Evolutionary conservation across 2,113 vertebrate species (phyloP).

Genomic region (Leptocoma aspasia): DNA sequence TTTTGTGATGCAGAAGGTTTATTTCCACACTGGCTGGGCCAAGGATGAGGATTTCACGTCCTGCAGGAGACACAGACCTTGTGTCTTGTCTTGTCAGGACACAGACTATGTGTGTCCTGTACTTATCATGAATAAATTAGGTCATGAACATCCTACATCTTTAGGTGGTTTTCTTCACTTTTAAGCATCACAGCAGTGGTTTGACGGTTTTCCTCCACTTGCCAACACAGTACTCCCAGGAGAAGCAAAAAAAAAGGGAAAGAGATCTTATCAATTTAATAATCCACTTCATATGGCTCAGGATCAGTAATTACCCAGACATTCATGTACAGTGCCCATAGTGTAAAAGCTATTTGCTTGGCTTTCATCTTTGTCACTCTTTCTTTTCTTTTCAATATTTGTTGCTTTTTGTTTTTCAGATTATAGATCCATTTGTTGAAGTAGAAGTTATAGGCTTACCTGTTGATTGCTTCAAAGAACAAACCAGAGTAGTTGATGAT

Average conservation of each 20-base stretch:
- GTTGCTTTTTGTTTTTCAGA: conserved; percentile 73
- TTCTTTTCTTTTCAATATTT: neutral
- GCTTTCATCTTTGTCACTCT: neutral
- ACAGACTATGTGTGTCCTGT: too few relatives aligned
- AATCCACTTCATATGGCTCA: neutral
- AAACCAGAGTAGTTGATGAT: conserved; percentile 95
- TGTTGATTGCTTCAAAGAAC: conserved; percentile 92
- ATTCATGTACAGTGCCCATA: neutral
- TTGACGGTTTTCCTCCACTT: neutral
- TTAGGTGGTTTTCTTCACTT: neutral
- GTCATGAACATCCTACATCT: neutral
- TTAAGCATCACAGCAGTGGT: neutral
- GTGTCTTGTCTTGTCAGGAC: too few relatives aligned
- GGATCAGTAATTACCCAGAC: neutral
- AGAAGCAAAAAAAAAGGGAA: neutral
- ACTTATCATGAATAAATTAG: neutral
- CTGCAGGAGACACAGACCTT: neutral
- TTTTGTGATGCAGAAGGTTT: neutral
- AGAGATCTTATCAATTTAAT: neutral
- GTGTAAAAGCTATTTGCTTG: neutral
- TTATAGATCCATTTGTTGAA: conserved; percentile 98
- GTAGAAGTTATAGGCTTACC: conserved; percentile 95
- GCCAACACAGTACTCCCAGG: neutral
- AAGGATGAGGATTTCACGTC: neutral
- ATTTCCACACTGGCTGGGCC: neutral